phyloP scores from a whole-genome alignment of 2,113 vertebrate species.

The Bubo blakistoni region DNA sequence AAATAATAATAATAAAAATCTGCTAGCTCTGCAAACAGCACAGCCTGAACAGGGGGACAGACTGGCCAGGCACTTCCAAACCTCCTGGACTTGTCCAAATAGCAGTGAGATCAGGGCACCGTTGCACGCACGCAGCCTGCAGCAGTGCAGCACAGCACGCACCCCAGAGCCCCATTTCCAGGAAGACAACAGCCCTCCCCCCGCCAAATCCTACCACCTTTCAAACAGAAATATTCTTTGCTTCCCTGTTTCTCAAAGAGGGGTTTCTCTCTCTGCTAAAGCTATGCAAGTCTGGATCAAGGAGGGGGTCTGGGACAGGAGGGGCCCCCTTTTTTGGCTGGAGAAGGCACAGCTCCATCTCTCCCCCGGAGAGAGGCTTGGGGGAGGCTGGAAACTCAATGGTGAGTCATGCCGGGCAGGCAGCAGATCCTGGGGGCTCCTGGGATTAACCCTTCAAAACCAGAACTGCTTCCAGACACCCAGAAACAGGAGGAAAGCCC shows the following conservation, averaged over 20 bases:
- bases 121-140: rapidly evolving
- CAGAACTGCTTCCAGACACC: background rate
- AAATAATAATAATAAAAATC: background rate
- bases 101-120: background rate
- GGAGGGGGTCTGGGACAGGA: background rate
- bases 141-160: background rate
- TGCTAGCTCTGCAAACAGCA: background rate
- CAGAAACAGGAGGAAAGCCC: background rate
- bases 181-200: background rate
- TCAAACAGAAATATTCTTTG: background rate
- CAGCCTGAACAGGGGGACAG: rapidly evolving
- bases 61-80: background rate
- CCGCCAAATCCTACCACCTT: background rate
- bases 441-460: conserved; percentile 46
- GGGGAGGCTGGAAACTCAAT: conserved; percentile 44
- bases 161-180: background rate
- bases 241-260: background rate
- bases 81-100: background rate
- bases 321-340: background rate
- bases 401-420: conserved; percentile 34
- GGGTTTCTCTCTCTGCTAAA: background rate
- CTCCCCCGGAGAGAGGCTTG: background rate
- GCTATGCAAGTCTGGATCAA: background rate
- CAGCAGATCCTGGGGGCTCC: conserved; percentile 38
- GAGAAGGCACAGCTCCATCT: background rate